Evolutionary conservation across 2,888 invertebrate genomes (phyloP).

Genomic region (Itoplectis maculator): DNA sequence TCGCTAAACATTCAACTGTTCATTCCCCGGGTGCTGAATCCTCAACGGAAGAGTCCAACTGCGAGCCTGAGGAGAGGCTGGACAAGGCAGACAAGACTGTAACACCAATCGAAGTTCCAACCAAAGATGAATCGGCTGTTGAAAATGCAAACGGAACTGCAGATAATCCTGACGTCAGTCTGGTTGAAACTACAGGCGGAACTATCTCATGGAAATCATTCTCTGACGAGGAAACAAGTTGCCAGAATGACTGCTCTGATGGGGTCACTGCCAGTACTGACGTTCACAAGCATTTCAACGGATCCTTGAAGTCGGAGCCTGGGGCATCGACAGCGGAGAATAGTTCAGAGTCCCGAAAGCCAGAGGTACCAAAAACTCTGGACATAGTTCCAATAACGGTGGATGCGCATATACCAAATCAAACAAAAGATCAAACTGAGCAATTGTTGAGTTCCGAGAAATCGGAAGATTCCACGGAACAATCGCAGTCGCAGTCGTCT

Average conservation of each 20-base stretch:
- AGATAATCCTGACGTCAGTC: conserved; percentile 19
- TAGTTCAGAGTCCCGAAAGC: conserved; percentile 77
- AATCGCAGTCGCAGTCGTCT: conserved; percentile 79
- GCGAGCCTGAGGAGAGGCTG: conserved; percentile 57
- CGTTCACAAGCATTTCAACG: conserved; percentile 74
- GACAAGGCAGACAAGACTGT: conserved; percentile 16
- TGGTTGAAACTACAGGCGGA: conserved; percentile 15
- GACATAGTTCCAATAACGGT: conserved; percentile 80
- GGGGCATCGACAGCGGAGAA: conserved; percentile 69
- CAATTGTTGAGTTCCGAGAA: conserved; percentile 7
- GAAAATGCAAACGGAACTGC: not conserved
- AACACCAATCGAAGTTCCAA: conserved; percentile 1
- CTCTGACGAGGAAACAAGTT: conserved; percentile 58
- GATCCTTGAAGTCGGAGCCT: conserved; percentile 71
- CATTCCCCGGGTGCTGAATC: conserved; percentile 8
- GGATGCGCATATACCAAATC: conserved; percentile 49
- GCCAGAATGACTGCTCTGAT: conserved; percentile 70
- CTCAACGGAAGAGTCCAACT: conserved; percentile 59
- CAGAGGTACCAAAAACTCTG: conserved; percentile 82
- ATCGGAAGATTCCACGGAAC: conserved; percentile 51
- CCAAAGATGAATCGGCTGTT: not conserved
- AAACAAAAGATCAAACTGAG: not conserved
- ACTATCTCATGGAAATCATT: conserved; percentile 36
- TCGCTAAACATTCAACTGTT: not conserved
- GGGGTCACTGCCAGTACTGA: conserved; percentile 72